Conservation (phyloP, 2,888 invertebrate species). For the Chymomyza amoena region DNA sequence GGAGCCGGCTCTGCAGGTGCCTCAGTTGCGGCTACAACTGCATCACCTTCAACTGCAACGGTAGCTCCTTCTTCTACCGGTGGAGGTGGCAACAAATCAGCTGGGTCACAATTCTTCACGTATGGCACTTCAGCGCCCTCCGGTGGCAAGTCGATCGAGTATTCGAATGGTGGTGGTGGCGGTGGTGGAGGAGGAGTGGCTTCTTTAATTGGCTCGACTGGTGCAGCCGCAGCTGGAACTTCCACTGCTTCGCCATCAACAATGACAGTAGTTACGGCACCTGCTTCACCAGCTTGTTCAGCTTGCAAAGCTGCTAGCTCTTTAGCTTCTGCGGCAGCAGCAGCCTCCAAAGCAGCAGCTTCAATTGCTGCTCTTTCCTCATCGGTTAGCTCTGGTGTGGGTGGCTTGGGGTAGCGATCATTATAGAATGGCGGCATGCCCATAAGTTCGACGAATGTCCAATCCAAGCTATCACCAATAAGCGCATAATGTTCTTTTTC, state of each 20-base stretch:
- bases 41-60: conserved; percentile 56
- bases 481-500: conserved; percentile 95
- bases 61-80: conserved; percentile 37
- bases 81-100: conserved; percentile 46
- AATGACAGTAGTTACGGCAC: conserved; percentile 24
- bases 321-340: conserved; percentile 57
- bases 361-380: conserved; percentile 75
- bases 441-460: conserved; percentile 92
- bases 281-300: conserved; percentile 23
- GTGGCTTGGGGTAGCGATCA: conserved; percentile 78
- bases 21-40: conserved; percentile 53
- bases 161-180: conserved; percentile 79
- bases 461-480: conserved; percentile 95
- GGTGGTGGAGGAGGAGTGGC: conserved; percentile 75
- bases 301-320: conserved; percentile 31
- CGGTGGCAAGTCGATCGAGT: conserved; percentile 78
- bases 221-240: conserved; percentile 34
- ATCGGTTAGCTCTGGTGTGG: conserved; percentile 78
- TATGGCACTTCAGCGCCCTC: conserved; percentile 79
- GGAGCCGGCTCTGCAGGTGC: conserved; percentile 39
- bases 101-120: conserved; percentile 77
- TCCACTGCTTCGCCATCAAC: conserved; percentile 57
- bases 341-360: conserved; percentile 52
- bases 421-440: conserved; percentile 80
- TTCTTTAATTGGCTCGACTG: conserved; percentile 62